A percentile compares a stretch with the other conserved stretches of the same genome.
Evolutionary conservation across 2,888 invertebrate species (phyloP).

Genomic region (Spodoptera exigua): DNA sequence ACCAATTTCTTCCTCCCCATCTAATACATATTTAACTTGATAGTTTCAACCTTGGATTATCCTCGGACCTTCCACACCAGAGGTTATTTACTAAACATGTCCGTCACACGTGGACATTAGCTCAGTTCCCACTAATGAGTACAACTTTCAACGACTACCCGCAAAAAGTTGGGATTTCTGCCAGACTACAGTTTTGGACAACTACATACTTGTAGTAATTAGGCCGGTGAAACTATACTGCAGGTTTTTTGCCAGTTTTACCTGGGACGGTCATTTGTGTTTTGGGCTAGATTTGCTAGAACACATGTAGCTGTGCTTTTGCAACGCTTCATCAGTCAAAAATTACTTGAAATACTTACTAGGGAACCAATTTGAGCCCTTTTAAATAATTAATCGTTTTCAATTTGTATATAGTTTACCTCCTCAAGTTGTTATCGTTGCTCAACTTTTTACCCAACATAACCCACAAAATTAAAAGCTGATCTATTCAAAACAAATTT

Average conservation of each 20-base stretch:
- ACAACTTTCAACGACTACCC: conserved; percentile 43
- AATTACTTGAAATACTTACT: too few species aligned
- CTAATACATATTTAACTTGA: conserved; percentile 27
- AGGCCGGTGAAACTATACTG: conserved; percentile 11
- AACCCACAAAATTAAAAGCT: too few species aligned
- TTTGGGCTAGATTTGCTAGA: neutral
- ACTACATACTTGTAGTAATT: conserved; percentile 43
- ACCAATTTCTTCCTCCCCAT: conserved; percentile 10
- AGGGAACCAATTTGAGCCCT: too few species aligned
- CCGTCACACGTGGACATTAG: conserved; percentile 42
- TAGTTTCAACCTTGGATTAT: conserved; percentile 24
- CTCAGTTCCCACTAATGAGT: conserved; percentile 31
- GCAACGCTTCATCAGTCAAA: too few species aligned
- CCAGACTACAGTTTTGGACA: conserved; percentile 34
- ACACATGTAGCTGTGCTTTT: neutral
- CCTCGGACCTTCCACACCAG: conserved; percentile 13
- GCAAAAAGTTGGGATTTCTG: conserved; percentile 40
- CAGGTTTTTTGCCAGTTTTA: conserved; percentile 37
- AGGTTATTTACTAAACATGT: conserved; percentile 49
- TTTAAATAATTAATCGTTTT: too few species aligned
- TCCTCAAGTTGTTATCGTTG: too few species aligned
- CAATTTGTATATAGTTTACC: too few species aligned
- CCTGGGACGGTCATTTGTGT: conserved; percentile 17
- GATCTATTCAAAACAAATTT: too few species aligned
- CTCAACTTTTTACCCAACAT: too few species aligned